These are phyloP conservation scores for Sesia apiformis DNA, from an alignment of 2,888 invertebrate species.

Conservation along the genomic window DNA sequence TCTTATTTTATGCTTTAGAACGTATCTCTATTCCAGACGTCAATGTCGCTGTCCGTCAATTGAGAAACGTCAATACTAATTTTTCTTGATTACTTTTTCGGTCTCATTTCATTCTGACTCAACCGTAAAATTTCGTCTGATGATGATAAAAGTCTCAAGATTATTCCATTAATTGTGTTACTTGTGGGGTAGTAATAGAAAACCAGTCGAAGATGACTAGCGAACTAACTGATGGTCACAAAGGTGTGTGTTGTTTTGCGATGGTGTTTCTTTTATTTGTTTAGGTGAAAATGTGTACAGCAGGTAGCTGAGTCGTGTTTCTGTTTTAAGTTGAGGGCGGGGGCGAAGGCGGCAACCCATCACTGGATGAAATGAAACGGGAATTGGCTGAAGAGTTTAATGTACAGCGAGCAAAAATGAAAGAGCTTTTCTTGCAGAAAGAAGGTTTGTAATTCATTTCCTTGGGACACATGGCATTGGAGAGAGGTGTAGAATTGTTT, in stretches of 20 bases:
- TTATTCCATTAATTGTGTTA: not conserved
- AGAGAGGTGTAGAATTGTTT: no score
- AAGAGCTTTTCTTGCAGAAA: conserved; percentile 93
- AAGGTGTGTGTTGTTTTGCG: conserved; percentile 51
- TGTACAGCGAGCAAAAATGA: conserved; percentile 92
- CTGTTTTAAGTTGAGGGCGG: conserved; percentile 60
- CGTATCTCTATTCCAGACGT: no score
- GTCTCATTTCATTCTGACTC: conserved; percentile 1
- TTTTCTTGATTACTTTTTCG: conserved; percentile 3
- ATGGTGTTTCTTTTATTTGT: not conserved
- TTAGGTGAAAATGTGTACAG: conserved; percentile 25
- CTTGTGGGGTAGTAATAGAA: not conserved
- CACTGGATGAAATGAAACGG: conserved; percentile 35
- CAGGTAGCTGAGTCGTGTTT: conserved; percentile 57
- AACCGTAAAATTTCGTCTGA: not conserved
- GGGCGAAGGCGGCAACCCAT: conserved; percentile 26
- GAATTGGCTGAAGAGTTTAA: conserved; percentile 91
- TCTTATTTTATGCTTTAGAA: no score
- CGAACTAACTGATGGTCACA: conserved; percentile 35
- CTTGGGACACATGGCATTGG: not conserved
- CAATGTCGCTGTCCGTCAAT: not conserved
- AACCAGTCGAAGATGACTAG: conserved; percentile 35
- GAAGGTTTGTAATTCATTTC: conserved; percentile 79
- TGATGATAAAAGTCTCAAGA: conserved; percentile 3
- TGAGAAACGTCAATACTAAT: conserved; percentile 6